Base-by-base conservation (phyloP, 2,113 vertebrate species). In the Acinonyx jubatus region DNA sequence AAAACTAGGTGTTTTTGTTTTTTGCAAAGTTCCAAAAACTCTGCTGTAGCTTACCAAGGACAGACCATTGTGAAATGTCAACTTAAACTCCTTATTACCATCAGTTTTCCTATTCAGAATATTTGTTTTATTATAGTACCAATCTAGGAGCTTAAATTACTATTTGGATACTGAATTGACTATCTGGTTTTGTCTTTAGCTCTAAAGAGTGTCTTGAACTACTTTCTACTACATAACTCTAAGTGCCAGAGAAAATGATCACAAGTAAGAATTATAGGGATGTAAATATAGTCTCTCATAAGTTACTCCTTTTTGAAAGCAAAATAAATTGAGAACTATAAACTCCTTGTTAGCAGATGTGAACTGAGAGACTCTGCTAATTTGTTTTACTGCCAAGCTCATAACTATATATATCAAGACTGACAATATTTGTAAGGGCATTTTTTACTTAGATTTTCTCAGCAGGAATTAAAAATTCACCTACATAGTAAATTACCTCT, bases 311-410 rank as follows among this genome's bases (percentile, higher is more conserved):
- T 97, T 97, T 96, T 93, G 96, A 94, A 94, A 96, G 71, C 80
- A 97, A 96, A 97, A 66, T 93, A 96, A 96, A 91, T 96, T 89
- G 89, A 93, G 45, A 82, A 69, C 81, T 86, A 65, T 96, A 96
- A 98, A 91, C 89, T 96, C 61, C 86, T 97, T 96, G 74, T 95
- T 96, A 97, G 89, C 73, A 97, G 86, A 94, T 96, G 71, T 96
- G 94, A 98, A 96, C 38, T 87, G 66, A 86, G 78, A 80, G 36
- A 69, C 36, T 71, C 76, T 66, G 71, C 52, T 96, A 89, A 96
- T 96, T 94, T 97, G 66, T 96, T 98, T 91, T 92, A 96, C 38
- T 97, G 89, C 73, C 61, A 68, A 79, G 29, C 33, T 95, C 73
- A 33, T 96, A 91, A 96, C 31, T 96, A 41, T 91, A 80, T 84